These are phyloP conservation scores for Promerops cafer DNA, from an alignment of 2,113 vertebrate genomes.

Conservation along the genomic window DNA sequence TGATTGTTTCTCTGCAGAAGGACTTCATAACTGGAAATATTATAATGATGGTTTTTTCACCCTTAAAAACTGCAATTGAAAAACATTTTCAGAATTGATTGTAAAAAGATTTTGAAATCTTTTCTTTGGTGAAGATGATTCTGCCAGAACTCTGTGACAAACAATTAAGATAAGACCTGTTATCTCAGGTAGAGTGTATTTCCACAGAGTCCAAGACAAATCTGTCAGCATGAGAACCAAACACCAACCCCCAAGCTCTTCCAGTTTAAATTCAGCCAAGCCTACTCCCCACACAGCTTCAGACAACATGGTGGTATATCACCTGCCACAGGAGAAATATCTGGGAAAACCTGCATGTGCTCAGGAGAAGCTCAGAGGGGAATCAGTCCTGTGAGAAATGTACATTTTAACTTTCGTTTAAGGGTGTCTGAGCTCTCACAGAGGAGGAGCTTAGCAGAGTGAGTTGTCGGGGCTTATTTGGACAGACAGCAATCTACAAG, in stretches of 20 bases:
- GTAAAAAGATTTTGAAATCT: neutral
- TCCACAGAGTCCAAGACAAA: neutral
- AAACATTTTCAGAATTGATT: neutral
- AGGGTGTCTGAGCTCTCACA: neutral
- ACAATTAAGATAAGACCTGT: neutral
- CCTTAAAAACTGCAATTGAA: neutral
- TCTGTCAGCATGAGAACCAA: neutral
- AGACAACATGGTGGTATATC: accelerated
- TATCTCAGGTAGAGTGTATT: neutral
- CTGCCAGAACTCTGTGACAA: neutral
- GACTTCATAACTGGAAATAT: neutral
- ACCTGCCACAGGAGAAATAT: neutral
- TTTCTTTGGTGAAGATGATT: accelerated
- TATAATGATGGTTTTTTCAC: neutral
- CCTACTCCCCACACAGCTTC: neutral
- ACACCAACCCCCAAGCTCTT: neutral
- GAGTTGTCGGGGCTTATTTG: neutral
- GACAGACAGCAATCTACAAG: neutral
- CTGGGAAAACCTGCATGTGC: neutral
- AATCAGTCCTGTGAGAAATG: accelerated
- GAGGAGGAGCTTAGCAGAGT: neutral
- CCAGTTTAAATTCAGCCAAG: neutral
- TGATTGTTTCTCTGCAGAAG: neutral
- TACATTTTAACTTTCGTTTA: neutral
- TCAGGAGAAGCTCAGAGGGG: neutral